A percentile compares a stretch with the other conserved stretches of the same genome.
These are phyloP conservation scores for Pteropus rufus DNA, from an alignment of 2,797 vertebrate species.

Conservation along the genomic window DNA sequence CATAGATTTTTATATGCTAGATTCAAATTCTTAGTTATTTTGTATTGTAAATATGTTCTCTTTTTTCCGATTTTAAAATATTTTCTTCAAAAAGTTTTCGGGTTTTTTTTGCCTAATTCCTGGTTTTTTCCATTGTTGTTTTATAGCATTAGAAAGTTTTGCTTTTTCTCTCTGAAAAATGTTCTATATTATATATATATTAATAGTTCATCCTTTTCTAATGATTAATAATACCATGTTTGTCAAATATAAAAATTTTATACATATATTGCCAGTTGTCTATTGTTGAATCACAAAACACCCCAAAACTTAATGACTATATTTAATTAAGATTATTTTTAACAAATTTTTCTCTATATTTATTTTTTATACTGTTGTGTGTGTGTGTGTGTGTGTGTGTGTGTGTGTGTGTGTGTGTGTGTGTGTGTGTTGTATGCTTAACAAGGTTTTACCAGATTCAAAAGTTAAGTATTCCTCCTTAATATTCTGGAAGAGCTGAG, in stretches of 20 bases:
- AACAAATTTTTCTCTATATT: neutral
- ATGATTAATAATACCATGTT: neutral
- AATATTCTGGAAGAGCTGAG: neutral
- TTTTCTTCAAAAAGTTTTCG: neutral
- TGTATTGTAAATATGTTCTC: neutral
- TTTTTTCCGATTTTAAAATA: neutral
- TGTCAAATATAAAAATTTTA: neutral
- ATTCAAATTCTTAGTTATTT: neutral
- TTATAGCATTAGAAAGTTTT: neutral
- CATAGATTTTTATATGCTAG: neutral
- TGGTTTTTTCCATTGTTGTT: neutral
- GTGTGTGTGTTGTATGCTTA: neutral
- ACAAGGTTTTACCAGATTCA: neutral
- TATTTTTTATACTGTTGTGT: neutral
- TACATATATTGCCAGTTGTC: neutral
- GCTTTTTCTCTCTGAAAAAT: neutral
- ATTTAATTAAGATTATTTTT: neutral
- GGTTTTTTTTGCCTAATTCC: neutral
- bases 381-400: neutral
- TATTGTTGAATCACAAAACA: neutral
- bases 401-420: neutral
- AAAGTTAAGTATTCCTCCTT: neutral
- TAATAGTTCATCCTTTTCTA: neutral
- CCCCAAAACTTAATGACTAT: neutral
- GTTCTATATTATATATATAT: neutral